Conservation (phyloP, 92 coral and sea anemone species). For the Heliopora coerulea region DNA sequence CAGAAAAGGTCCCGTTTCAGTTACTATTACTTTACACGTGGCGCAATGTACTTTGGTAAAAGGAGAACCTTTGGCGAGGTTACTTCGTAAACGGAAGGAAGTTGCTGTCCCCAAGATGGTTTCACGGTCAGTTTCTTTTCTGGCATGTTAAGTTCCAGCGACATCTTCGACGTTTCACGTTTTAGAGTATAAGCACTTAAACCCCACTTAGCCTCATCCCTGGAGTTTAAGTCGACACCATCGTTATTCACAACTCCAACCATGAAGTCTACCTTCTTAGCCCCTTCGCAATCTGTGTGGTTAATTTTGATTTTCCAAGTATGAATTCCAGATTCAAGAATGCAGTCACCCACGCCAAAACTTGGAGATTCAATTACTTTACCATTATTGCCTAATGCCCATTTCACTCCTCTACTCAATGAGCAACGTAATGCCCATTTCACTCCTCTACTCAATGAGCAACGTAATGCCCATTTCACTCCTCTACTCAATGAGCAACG, state of each 20-base stretch:
- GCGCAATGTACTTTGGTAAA: neutral
- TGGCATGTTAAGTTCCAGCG: neutral
- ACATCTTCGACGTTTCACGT: neutral
- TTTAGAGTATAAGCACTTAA: neutral
- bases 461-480: neutral
- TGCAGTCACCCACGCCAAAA: neutral
- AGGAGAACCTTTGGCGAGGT: neutral
- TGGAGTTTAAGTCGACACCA: no score
- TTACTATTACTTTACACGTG: neutral
- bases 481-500: constrained; percentile 12
- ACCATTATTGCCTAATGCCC: no score
- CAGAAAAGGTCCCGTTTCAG: neutral
- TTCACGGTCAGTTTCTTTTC: neutral
- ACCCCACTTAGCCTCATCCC: neutral
- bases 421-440: no score
- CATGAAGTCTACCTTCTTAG: neutral
- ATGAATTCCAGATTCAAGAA: constrained; percentile 18
- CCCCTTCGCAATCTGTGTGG: neutral
- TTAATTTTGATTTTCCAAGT: constrained; percentile 9
- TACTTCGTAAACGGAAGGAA: neutral
- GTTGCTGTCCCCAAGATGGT: neutral
- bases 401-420: no score
- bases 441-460: no score
- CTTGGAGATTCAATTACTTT: neutral
- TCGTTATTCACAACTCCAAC: constrained; percentile 3